phyloP scores from a whole-genome alignment of 2,113 vertebrate species.

The Stercorarius parasiticus region DNA sequence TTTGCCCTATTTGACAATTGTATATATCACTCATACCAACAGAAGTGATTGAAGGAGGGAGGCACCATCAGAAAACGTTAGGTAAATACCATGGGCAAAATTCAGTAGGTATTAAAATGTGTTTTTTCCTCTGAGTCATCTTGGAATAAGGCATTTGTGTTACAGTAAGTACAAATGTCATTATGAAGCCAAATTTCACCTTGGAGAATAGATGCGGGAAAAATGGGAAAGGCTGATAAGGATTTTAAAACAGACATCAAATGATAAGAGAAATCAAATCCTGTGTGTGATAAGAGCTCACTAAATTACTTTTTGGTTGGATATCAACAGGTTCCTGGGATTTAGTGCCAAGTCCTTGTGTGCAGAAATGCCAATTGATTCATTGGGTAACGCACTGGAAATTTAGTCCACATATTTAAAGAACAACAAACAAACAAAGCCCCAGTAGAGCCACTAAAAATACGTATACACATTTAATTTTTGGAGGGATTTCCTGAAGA shows the following conservation, averaged over 20 bases:
- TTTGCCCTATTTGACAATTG: not conserved
- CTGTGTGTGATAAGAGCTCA: not conserved
- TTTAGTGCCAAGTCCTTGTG: not conserved
- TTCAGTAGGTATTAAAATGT: not conserved
- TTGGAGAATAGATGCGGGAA: not conserved
- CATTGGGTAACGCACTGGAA: not conserved
- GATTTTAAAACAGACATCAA: not conserved
- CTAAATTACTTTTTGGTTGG: not conserved
- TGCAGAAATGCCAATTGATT: not conserved
- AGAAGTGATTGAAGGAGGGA: not conserved
- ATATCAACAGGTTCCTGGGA: not conserved
- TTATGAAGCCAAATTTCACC: not conserved
- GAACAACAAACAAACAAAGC: not conserved
- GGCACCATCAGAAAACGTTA: not conserved
- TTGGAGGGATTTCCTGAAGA: not conserved
- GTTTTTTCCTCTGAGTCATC: not conserved
- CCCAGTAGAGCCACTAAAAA: not conserved
- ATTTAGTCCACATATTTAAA: not conserved
- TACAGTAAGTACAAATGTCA: not conserved
- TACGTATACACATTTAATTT: not conserved
- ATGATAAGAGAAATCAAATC: not conserved
- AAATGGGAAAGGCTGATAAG: not conserved
- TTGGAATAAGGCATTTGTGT: not conserved
- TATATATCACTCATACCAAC: not conserved
- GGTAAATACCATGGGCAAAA: not conserved